Percentiles rank a stretch among this genome's conserved stretches.
Conservation (phyloP, 1,140 invertebrate genomes). For the Melanaphis sacchari region DNA sequence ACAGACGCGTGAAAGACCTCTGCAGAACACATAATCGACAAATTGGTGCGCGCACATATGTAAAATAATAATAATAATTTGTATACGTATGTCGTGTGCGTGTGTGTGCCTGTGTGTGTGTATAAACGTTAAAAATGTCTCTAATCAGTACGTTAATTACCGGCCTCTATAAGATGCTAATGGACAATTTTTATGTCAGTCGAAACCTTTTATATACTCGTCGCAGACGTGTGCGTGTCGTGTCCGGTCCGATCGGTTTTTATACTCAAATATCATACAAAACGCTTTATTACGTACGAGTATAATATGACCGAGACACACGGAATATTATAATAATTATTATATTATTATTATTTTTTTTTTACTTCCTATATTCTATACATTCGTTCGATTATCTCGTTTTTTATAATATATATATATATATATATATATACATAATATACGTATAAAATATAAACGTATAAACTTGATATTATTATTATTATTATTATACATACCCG, state of each 20-base stretch:
- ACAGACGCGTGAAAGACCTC: slow-evolving; percentile 42
- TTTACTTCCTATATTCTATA: not conserved
- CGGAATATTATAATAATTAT: slow-evolving; percentile 5
- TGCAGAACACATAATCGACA: slow-evolving; percentile 18
- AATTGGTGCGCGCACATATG: slow-evolving; percentile 19
- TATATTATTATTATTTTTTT: slow-evolving; percentile 16
- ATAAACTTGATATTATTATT: not conserved
- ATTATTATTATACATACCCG: not conserved
- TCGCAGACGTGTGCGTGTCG: slow-evolving; percentile 47
- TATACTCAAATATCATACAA: not conserved
- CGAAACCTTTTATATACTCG: slow-evolving; percentile 41
- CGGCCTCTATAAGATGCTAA: slow-evolving; percentile 54
- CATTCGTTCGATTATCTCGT: not conserved
- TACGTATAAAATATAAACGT: too few species aligned
- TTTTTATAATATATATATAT: too few species aligned
- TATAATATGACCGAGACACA: too few species aligned
- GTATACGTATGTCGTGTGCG: not conserved
- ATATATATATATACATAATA: too few species aligned
- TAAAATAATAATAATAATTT: not conserved
- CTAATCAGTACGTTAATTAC: slow-evolving; percentile 57
- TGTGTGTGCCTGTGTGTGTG: not conserved
- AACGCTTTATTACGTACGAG: not conserved
- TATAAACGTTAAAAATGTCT: slow-evolving; percentile 49
- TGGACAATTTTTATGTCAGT: slow-evolving; percentile 54
- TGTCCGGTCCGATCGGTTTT: not conserved